Evolutionary conservation across 2,113 vertebrate species (phyloP).

Genomic region (Ascaphus truei): DNA sequence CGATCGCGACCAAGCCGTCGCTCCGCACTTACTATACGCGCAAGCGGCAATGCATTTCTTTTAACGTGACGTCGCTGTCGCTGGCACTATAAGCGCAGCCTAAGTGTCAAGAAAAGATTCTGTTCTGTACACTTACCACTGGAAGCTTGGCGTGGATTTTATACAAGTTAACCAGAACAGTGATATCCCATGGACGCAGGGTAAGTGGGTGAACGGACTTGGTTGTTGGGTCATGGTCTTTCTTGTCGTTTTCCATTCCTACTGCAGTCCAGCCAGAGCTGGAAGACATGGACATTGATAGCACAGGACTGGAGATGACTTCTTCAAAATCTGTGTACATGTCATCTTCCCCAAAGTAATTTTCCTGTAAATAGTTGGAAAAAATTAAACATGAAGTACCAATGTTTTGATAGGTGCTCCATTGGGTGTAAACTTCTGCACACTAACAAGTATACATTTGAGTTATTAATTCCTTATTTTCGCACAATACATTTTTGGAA

Average conservation of each 20-base stretch:
- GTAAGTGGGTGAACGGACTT: conserved; percentile 75
- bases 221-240: conserved; percentile 59
- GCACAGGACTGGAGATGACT: conserved; percentile 80
- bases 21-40: too few relatives aligned
- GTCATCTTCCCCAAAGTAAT: conserved; percentile 97
- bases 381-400: too few relatives aligned
- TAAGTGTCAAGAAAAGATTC: too few relatives aligned
- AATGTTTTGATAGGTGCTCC: too few relatives aligned
- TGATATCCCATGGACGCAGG: conserved; percentile 94
- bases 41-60: too few relatives aligned
- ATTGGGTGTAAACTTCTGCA: too few relatives aligned
- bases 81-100: too few relatives aligned
- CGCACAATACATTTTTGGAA: too few relatives aligned
- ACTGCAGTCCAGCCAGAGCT: conserved; percentile 89
- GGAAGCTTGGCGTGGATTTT: conserved; percentile 92
- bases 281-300: conserved; percentile 85
- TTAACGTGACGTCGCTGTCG: too few relatives aligned
- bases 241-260: conserved; percentile 74
- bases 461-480: too few relatives aligned
- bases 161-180: conserved; percentile 90
- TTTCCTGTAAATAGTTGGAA: conserved; percentile 69
- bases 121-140: conserved; percentile 74
- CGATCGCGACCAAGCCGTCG: too few relatives aligned
- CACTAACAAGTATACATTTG: neutral
- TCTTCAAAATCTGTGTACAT: conserved; percentile 98